A percentile compares a stretch with the other conserved stretches of the same genome.
Evolutionary conservation across 2,113 vertebrate species (phyloP).

Genomic region (Cervus canadensis): DNA sequence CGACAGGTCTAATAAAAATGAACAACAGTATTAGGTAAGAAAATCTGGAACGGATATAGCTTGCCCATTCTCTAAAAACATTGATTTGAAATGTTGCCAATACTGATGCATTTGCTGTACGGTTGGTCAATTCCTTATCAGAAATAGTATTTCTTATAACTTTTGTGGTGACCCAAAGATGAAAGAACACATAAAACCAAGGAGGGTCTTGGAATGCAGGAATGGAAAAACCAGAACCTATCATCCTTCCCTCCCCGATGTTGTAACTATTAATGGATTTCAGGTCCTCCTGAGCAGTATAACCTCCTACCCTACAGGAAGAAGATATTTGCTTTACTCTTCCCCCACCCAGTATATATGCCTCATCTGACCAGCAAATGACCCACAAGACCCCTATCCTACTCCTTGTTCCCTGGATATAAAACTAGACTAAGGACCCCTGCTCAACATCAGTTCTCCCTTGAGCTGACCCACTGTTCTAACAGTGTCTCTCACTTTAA

Average conservation of each 20-base stretch:
- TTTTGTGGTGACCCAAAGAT: not conserved
- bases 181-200: not conserved
- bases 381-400: not conserved
- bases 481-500: not conserved
- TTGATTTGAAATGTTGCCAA: constrained; percentile 9
- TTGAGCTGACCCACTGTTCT: not conserved
- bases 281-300: not conserved
- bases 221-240: not conserved
- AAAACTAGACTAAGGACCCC: not conserved
- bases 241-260: not conserved
- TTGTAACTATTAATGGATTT: not conserved
- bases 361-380: not conserved
- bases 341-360: not conserved
- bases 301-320: not conserved
- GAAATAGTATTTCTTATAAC: not conserved
- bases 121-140: not conserved
- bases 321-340: not conserved
- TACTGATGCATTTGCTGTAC: not conserved
- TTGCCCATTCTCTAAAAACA: not conserved
- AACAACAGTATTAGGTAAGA: not conserved
- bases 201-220: not conserved
- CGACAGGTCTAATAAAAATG: not conserved
- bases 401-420: not conserved
- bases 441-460: not conserved
- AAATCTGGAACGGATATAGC: not conserved